phyloP scores from a whole-genome alignment of 2,888 invertebrate genomes.

The Crepidodera aurea region DNA sequence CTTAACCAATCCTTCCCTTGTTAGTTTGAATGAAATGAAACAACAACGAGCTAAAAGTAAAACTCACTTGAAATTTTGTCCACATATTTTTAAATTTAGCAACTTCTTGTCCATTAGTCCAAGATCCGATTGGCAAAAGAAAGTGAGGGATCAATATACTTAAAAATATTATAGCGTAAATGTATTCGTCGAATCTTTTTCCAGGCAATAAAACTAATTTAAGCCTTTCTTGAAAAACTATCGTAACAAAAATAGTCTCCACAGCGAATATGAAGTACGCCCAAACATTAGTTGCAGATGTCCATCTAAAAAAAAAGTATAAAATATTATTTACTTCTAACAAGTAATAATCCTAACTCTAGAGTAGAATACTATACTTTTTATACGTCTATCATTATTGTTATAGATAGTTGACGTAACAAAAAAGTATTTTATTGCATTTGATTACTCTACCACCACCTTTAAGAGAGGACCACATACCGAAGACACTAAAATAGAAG shows the following conservation, averaged over 20 bases:
- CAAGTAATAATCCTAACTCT: too few species aligned
- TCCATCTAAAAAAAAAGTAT: constrained; percentile 63
- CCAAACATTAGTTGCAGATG: constrained; percentile 73
- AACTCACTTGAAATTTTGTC: constrained; percentile 74
- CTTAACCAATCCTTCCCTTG: too few species aligned
- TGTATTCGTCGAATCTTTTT: constrained; percentile 77
- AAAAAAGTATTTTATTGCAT: too few species aligned
- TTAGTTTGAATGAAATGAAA: too few species aligned
- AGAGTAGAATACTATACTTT: background rate
- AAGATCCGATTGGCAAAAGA: constrained; percentile 72
- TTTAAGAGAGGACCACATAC: too few species aligned
- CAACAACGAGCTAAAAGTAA: too few species aligned
- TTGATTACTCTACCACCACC: too few species aligned
- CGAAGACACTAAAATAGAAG: too few species aligned
- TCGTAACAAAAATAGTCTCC: constrained; percentile 65
- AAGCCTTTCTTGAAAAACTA: constrained; percentile 58
- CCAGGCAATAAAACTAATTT: constrained; percentile 60
- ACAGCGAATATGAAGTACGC: constrained; percentile 70
- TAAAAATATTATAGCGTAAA: constrained; percentile 77
- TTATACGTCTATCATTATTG: too few species aligned
- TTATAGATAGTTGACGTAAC: too few species aligned
- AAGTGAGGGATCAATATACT: constrained; percentile 77
- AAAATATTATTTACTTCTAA: background rate
- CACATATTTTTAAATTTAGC: constrained; percentile 82
- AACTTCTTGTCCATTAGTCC: constrained; percentile 75